A percentile compares a stretch with the other conserved stretches of the same genome.
Conservation (phyloP, 2,797 vertebrate species). For the Tokudaia muenninki region DNA sequence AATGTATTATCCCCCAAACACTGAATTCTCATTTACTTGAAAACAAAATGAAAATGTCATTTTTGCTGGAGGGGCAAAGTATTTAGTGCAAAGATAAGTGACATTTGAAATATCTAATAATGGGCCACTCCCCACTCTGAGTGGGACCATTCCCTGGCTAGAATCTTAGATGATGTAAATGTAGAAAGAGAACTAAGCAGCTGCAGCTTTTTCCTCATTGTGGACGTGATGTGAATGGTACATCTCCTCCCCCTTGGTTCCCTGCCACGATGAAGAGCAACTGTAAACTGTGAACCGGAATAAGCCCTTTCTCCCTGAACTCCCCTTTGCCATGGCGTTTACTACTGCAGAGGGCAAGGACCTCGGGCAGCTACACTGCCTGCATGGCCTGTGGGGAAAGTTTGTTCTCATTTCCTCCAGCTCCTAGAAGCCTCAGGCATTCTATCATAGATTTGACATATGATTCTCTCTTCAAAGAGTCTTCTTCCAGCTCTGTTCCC, state of each 20-base stretch:
- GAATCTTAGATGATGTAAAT: background rate
- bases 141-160: background rate
- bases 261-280: background rate
- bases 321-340: background rate
- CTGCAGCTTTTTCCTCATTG: background rate
- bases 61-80: slow-evolving; percentile 1
- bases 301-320: background rate
- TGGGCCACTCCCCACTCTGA: background rate
- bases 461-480: background rate
- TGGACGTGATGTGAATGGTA: too few relatives aligned
- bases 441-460: background rate
- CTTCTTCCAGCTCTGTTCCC: background rate
- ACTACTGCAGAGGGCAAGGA: background rate
- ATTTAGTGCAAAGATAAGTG: background rate
- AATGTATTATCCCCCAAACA: background rate
- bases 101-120: background rate
- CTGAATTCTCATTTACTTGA: background rate
- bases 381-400: background rate
- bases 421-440: background rate
- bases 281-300: background rate
- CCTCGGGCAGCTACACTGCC: fast-evolving
- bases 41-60: background rate
- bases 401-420: background rate
- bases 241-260: too few relatives aligned
- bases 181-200: background rate